Conservation (phyloP, 1,140 invertebrate genomes). For the Augochlora pura region DNA sequence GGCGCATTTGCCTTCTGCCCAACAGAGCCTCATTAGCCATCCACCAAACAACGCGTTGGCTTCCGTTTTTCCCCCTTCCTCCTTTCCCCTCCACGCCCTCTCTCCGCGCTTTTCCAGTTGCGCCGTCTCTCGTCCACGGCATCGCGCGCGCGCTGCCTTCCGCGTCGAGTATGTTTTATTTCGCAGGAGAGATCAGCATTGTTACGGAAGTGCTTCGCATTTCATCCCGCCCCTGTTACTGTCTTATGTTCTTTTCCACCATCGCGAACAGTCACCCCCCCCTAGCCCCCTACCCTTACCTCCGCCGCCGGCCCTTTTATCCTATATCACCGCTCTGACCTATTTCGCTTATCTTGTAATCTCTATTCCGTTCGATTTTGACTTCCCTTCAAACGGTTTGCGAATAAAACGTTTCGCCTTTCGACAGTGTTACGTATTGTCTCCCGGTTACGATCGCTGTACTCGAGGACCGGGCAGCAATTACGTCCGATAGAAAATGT, state of each 20-base stretch:
- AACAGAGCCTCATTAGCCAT: slow-evolving; percentile 68
- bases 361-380: no score
- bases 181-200: slow-evolving; percentile 70
- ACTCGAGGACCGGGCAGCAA: no score
- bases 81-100: neutral
- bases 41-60: slow-evolving; percentile 58
- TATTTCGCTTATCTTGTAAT: no score
- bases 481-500: no score
- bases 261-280: neutral
- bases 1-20: slow-evolving; percentile 48
- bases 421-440: no score
- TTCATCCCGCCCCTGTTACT: slow-evolving; percentile 28
- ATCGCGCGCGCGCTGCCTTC: slow-evolving; percentile 7
- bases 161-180: slow-evolving; percentile 65
- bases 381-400: no score
- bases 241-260: slow-evolving; percentile 1
- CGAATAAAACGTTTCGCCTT: no score
- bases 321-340: neutral
- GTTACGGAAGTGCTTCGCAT: slow-evolving; percentile 70
- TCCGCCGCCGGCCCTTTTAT: no score
- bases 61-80: slow-evolving; percentile 21
- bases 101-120: neutral
- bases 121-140: slow-evolving; percentile 22
- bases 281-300: no score
- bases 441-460: no score